phyloP scores from a whole-genome alignment of 64 coral and sea anemone species.

The Stichodactyla helianthus region DNA sequence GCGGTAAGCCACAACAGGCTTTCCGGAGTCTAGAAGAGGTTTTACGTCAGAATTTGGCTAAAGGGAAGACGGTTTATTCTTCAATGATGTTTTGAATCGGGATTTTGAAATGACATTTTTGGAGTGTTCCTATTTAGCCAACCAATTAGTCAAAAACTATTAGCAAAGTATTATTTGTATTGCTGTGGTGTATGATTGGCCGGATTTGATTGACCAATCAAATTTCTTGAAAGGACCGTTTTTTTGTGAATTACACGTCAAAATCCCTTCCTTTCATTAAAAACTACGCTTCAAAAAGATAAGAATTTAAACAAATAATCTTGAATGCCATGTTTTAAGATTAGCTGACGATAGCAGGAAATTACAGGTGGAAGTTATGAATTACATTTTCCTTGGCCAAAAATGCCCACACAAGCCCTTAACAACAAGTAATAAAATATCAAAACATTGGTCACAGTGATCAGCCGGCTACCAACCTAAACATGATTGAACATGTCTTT shows the following conservation, averaged over 20 bases:
- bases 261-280: background rate
- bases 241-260: background rate
- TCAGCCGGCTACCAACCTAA: too few relatives aligned
- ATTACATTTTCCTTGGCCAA: too few relatives aligned
- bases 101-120: background rate
- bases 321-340: background rate
- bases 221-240: background rate
- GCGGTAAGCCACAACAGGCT: background rate
- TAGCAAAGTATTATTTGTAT: background rate
- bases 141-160: conserved; percentile 8
- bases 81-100: background rate
- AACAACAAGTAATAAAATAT: too few relatives aligned
- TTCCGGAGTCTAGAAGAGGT: background rate
- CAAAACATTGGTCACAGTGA: too few relatives aligned
- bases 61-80: background rate
- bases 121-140: background rate
- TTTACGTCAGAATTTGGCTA: background rate
- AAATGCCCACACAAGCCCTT: too few relatives aligned
- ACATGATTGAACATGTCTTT: too few relatives aligned
- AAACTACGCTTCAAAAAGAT: background rate
- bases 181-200: background rate
- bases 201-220: background rate
- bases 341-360: background rate
- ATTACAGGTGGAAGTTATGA: too few relatives aligned
- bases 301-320: background rate